These are phyloP conservation scores for Acomys russatus DNA, from an alignment of 2,797 vertebrate species.

Conservation along the genomic window DNA sequence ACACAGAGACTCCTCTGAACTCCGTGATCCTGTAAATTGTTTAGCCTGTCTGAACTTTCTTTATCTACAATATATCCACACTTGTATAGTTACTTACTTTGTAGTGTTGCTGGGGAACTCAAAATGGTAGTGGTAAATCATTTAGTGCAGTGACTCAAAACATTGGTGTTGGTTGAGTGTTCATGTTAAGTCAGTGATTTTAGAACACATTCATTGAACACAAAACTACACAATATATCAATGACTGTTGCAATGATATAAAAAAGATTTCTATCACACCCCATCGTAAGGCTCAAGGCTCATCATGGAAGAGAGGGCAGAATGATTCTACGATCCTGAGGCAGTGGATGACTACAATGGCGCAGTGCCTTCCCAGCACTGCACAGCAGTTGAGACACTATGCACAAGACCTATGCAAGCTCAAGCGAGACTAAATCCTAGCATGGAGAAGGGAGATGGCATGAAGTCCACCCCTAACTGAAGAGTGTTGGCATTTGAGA, in stretches of 20 bases:
- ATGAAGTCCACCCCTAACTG: not conserved
- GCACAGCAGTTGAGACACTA: not conserved
- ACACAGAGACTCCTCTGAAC: not conserved
- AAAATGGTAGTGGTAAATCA: not conserved
- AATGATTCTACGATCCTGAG: not conserved
- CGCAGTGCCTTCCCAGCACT: not conserved
- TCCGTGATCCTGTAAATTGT: not conserved
- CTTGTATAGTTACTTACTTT: not conserved
- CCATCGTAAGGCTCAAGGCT: not conserved
- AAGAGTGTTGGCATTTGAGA: not conserved
- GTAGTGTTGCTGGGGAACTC: not conserved
- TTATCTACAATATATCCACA: conserved; percentile 19
- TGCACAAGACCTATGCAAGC: not conserved
- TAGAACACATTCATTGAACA: not conserved
- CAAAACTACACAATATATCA: not conserved
- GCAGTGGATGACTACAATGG: not conserved
- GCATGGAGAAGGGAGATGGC: not conserved
- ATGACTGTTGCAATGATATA: not conserved
- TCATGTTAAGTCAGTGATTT: conserved; percentile 13
- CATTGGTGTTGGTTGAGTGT: not conserved
- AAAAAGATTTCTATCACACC: not conserved
- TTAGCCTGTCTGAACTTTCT: not conserved
- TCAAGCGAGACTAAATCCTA: too few species aligned
- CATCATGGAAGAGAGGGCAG: not conserved
- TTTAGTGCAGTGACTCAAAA: not conserved